Percentiles rank a stretch among this genome's conserved stretches.
Conservation (phyloP, 2,113 vertebrate genomes). For the Zosterops borbonicus region DNA sequence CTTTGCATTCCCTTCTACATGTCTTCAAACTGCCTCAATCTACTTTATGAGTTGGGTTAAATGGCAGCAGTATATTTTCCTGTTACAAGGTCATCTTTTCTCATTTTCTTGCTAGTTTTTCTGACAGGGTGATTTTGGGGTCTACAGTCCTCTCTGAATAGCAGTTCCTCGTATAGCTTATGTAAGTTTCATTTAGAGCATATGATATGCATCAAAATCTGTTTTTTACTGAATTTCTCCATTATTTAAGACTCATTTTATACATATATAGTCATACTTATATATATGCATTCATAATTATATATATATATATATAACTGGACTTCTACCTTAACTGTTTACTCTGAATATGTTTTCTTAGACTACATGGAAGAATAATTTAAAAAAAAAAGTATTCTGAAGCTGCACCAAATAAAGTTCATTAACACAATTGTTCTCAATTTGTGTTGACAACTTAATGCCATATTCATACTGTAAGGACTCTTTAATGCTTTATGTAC, state of each 20-base stretch:
- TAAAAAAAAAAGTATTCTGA: background rate
- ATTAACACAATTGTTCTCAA: background rate
- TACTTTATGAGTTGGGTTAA: conserved; percentile 39
- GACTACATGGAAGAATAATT: background rate
- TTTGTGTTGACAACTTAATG: background rate
- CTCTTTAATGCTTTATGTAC: background rate
- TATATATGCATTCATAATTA: background rate
- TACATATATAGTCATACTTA: background rate
- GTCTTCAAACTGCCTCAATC: conserved; percentile 13
- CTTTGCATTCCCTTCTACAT: conserved; percentile 15
- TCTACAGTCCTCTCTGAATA: background rate
- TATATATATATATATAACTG: too few relatives aligned
- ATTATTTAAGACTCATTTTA: background rate
- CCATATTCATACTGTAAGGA: background rate
- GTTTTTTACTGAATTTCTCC: background rate
- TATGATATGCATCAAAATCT: background rate
- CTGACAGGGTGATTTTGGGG: background rate
- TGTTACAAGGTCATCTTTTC: conserved; percentile 29
- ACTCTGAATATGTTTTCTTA: background rate
- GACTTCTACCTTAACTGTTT: background rate
- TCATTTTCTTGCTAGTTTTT: background rate
- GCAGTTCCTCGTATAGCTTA: background rate
- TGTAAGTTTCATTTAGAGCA: background rate
- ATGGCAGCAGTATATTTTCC: background rate
- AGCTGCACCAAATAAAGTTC: background rate